Conservation (phyloP, 2,888 invertebrate genomes). For the Belgica antarctica region DNA sequence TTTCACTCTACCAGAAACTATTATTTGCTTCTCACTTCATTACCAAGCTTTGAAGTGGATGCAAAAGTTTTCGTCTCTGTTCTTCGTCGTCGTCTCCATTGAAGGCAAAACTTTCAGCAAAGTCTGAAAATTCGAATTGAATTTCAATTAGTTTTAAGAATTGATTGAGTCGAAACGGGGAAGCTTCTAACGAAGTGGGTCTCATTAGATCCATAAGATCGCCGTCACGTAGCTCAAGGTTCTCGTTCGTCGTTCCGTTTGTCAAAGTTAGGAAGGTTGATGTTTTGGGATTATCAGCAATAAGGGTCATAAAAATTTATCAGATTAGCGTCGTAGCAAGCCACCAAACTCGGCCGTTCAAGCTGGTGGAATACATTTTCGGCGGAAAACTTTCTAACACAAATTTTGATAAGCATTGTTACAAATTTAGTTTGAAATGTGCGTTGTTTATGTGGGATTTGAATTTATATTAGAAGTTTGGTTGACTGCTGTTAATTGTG, state of each 20-base stretch:
- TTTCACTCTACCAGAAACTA: slow-evolving; percentile 11
- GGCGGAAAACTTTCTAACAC: too few relatives aligned
- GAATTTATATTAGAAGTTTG: too few relatives aligned
- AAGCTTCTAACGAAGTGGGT: slow-evolving; percentile 10
- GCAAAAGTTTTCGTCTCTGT: not conserved
- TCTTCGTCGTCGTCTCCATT: not conserved
- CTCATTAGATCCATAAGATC: slow-evolving; percentile 29
- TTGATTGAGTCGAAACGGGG: too few relatives aligned
- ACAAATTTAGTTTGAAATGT: too few relatives aligned
- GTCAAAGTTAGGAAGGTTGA: not conserved
- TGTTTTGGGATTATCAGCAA: not conserved
- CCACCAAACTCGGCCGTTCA: too few relatives aligned
- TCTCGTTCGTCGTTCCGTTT: not conserved
- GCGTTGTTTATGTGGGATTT: too few relatives aligned
- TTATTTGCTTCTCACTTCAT: slow-evolving; percentile 15
- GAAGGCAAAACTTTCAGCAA: slow-evolving; percentile 1
- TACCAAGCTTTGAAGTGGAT: slow-evolving; percentile 4
- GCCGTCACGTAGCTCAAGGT: slow-evolving; percentile 25
- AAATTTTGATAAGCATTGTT: too few relatives aligned
- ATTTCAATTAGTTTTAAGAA: slow-evolving; percentile 30
- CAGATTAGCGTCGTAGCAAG: too few relatives aligned
- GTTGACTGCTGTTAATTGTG: too few relatives aligned
- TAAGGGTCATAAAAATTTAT: not conserved
- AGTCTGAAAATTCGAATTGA: slow-evolving; percentile 36
- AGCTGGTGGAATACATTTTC: too few relatives aligned